Conservation (phyloP, 2,888 invertebrate species). For the Tetragnatha montana region DNA sequence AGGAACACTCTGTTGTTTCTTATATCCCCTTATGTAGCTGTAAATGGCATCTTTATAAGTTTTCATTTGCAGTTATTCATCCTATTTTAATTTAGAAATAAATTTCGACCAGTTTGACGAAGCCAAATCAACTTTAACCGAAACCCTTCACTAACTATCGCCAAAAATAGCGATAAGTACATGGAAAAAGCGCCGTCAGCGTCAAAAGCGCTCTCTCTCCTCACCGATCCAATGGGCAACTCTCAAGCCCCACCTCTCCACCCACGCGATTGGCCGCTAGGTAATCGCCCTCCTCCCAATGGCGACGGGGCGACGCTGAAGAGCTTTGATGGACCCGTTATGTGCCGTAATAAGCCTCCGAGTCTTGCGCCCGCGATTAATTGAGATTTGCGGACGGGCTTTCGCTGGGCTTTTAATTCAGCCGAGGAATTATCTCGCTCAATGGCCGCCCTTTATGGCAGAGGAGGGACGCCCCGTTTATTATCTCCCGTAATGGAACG, state of each 20-base stretch:
- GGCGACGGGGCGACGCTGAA: constrained; percentile 34
- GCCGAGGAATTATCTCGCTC: not conserved
- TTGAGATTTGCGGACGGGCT: constrained; percentile 39
- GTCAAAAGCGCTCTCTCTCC: not conserved
- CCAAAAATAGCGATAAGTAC: not conserved
- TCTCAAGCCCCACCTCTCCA: not conserved
- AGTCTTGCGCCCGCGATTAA: constrained; percentile 39
- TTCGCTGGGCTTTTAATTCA: not conserved
- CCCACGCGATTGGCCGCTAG: not conserved
- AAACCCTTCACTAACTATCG: too few relatives aligned
- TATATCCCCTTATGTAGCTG: too few relatives aligned
- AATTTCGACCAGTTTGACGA: too few relatives aligned
- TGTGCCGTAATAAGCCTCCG: constrained; percentile 6
- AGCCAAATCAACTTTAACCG: too few relatives aligned
- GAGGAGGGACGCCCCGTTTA: not conserved
- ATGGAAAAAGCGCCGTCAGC: not conserved
- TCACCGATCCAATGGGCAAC: not conserved
- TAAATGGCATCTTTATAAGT: too few relatives aligned
- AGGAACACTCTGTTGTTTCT: too few relatives aligned
- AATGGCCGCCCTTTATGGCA: not conserved
- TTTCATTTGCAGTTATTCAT: too few relatives aligned
- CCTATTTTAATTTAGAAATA: too few relatives aligned
- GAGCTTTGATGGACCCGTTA: constrained; percentile 37
- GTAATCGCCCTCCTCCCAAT: not conserved
- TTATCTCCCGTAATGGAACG: too few relatives aligned